These are phyloP conservation scores for Rhombomys opimus DNA, from an alignment of 2,113 vertebrate genomes.

Conservation along the genomic window DNA sequence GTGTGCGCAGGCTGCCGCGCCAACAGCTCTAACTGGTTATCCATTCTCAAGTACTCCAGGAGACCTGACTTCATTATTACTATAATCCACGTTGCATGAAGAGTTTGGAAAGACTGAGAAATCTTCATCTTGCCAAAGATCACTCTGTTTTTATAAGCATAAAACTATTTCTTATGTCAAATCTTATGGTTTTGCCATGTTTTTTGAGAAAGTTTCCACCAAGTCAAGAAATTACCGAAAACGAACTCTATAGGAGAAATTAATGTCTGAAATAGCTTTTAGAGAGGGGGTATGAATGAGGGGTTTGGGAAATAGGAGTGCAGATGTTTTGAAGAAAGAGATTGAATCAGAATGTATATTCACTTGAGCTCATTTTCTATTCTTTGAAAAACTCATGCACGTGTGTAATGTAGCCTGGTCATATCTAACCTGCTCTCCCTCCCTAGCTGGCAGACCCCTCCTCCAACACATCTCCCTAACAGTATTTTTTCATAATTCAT, in stretches of 20 bases:
- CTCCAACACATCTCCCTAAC: neutral
- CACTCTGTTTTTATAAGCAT: neutral
- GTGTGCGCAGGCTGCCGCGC: no score
- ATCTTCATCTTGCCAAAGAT: neutral
- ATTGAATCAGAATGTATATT: neutral
- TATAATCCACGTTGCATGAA: neutral
- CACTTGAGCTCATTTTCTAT: neutral
- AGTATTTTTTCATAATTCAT: neutral
- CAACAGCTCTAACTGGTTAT: neutral
- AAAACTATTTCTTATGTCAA: neutral
- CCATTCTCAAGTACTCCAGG: no score
- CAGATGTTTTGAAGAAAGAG: neutral
- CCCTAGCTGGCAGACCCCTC: neutral
- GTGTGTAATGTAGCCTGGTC: neutral
- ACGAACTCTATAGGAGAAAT: neutral
- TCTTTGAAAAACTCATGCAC: neutral
- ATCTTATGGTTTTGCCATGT: neutral
- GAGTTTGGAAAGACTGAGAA: neutral
- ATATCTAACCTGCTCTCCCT: neutral
- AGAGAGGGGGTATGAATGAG: neutral
- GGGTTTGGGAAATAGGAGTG: neutral
- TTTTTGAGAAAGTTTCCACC: neutral
- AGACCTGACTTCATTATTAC: neutral
- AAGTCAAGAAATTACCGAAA: neutral
- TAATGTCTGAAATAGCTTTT: neutral